These are phyloP conservation scores for Heteropelma amictum DNA, from an alignment of 2,888 invertebrate species.

Conservation along the genomic window DNA sequence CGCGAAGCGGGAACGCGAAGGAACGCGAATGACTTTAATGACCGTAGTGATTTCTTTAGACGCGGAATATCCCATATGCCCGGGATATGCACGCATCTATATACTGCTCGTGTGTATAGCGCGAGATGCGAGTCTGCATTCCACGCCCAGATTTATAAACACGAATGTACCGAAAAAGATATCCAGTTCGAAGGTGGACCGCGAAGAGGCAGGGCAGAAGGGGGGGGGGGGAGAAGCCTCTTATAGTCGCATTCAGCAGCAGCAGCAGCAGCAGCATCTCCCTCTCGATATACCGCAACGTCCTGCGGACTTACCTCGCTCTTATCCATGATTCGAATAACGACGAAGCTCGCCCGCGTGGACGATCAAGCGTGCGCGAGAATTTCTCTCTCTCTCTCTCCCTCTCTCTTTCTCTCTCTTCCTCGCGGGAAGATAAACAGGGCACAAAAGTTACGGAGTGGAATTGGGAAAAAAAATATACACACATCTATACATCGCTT, in stretches of 20 bases:
- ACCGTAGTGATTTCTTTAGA: neutral
- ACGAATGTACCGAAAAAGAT: constrained; percentile 58
- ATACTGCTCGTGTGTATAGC: neutral
- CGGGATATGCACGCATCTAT: neutral
- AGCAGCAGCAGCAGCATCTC: too few species aligned
- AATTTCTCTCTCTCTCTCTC: too few species aligned
- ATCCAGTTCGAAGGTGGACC: constrained; percentile 48
- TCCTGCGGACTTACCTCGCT: constrained; percentile 50
- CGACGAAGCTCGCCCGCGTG: constrained; percentile 52
- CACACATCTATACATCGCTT: neutral
- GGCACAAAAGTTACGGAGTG: constrained; percentile 19
- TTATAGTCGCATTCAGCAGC: too few species aligned
- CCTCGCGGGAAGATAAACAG: constrained; percentile 19
- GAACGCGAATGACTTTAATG: constrained; percentile 1
- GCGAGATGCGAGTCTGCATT: constrained; percentile 55
- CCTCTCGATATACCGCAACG: constrained; percentile 30
- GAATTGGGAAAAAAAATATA: neutral
- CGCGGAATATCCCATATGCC: constrained; percentile 10
- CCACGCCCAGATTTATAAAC: constrained; percentile 57
- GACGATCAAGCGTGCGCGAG: constrained; percentile 55
- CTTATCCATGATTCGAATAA: constrained; percentile 52
- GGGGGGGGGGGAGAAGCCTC: too few species aligned
- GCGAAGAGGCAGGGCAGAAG: too few species aligned
- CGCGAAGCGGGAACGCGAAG: neutral
- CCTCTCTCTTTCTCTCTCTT: constrained; percentile 8